These are phyloP conservation scores for Drosophila fuyamai DNA, from an alignment of 1,140 invertebrate species.

Conservation along the genomic window DNA sequence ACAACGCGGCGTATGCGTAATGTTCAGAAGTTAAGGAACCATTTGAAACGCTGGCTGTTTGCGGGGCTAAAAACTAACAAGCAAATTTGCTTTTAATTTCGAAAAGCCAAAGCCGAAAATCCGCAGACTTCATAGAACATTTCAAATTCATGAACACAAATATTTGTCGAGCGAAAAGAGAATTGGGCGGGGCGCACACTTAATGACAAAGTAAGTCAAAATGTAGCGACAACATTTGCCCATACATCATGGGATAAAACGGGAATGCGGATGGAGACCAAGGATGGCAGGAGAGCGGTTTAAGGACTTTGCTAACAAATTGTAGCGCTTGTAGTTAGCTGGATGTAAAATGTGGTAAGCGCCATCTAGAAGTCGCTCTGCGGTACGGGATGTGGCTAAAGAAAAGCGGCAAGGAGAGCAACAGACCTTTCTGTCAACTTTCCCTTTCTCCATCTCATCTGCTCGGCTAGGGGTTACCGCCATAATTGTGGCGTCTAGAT, in stretches of 20 bases:
- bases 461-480: no score
- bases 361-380: no score
- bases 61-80: conserved; percentile 38
- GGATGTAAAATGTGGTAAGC: no score
- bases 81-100: conserved; percentile 77
- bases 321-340: no score
- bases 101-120: conserved; percentile 23
- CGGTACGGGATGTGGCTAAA: no score
- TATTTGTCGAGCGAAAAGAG: conserved; percentile 20
- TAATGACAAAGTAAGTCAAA: conserved; percentile 60
- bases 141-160: conserved; percentile 55
- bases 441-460: no score
- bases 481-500: no score
- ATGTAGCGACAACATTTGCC: conserved; percentile 56
- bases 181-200: conserved; percentile 6
- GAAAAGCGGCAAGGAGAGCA: no score
- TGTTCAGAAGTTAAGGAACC: conserved; percentile 48
- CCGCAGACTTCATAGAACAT: conserved; percentile 23
- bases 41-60: conserved; percentile 20
- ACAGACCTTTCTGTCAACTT: no score
- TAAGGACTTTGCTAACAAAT: conserved; percentile 69
- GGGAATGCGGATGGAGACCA: no score
- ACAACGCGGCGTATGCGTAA: conserved; percentile 76
- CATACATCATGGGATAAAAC: conserved; percentile 40
- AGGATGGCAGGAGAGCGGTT: conserved; percentile 25